These are phyloP conservation scores for Mesorhabditis belari DNA, from an alignment of 2,888 invertebrate genomes.

Conservation along the genomic window DNA sequence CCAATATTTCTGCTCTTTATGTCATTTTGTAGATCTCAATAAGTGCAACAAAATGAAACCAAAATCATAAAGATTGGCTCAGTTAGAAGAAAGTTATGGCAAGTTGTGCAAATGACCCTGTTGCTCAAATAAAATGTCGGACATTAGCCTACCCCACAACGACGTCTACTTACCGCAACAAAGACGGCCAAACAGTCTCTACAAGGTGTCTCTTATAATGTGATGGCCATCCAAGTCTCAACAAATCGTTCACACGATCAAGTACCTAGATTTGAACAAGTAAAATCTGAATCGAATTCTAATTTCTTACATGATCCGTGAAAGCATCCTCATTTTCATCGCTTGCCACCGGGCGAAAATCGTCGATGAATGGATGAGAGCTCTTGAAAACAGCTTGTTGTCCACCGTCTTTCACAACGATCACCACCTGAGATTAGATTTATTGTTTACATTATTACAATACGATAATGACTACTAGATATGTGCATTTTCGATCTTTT, in stretches of 20 bases:
- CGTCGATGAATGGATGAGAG: constrained; percentile 23
- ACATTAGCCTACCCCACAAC: neutral
- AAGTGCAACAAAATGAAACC: too few species aligned
- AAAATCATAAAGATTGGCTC: too few species aligned
- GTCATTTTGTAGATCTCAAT: too few species aligned
- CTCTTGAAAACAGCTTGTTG: constrained; percentile 47
- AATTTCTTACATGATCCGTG: constrained; percentile 26
- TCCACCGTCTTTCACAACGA: constrained; percentile 39
- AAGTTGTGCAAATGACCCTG: too few species aligned
- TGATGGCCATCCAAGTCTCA: constrained; percentile 44
- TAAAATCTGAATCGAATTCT: neutral
- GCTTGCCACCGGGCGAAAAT: constrained; percentile 32
- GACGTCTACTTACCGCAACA: constrained; percentile 13
- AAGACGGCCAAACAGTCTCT: constrained; percentile 43
- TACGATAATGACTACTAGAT: neutral
- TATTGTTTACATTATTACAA: neutral
- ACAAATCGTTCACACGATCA: constrained; percentile 43
- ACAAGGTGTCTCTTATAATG: constrained; percentile 44
- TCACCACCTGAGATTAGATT: constrained; percentile 18
- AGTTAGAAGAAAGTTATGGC: too few species aligned
- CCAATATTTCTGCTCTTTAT: too few species aligned
- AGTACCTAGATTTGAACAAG: constrained; percentile 28
- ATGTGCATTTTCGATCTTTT: too few species aligned
- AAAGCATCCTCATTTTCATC: constrained; percentile 32
- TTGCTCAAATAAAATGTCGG: too few species aligned